These are phyloP conservation scores for Cydia splendana DNA, from an alignment of 1,140 invertebrate genomes.

Conservation along the genomic window DNA sequence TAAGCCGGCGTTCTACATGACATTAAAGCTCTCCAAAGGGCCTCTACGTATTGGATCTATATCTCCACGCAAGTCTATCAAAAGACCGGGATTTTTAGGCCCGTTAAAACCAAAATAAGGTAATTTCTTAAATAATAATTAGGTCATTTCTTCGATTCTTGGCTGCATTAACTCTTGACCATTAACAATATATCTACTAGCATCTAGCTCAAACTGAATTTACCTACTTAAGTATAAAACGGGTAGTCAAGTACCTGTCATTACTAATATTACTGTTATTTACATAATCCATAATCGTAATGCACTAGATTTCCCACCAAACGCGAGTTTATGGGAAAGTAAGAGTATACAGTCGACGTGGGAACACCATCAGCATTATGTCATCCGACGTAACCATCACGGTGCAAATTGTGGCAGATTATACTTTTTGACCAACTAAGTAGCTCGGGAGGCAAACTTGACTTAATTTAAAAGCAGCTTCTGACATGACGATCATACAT, in stretches of 20 bases:
- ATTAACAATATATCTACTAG: too few species aligned
- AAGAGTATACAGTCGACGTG: conserved; percentile 13
- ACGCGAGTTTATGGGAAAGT: conserved; percentile 16
- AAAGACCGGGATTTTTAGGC: too few species aligned
- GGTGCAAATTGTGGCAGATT: conserved; percentile 7
- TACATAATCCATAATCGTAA: conserved; percentile 18
- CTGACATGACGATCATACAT: not conserved
- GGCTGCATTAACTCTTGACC: too few species aligned
- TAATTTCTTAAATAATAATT: too few species aligned
- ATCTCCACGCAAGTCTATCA: too few species aligned
- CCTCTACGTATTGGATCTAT: too few species aligned
- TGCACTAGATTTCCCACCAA: conserved; percentile 23
- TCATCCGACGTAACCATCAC: conserved; percentile 26
- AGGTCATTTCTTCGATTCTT: too few species aligned
- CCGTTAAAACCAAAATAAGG: too few species aligned
- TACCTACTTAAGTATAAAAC: too few species aligned
- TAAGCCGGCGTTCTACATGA: too few species aligned
- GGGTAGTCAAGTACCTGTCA: not conserved
- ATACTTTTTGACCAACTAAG: conserved; percentile 24
- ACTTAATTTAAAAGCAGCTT: not conserved
- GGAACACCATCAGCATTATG: conserved; percentile 19
- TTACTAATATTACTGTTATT: conserved; percentile 10
- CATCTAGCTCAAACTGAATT: too few species aligned
- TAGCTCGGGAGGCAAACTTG: not conserved
- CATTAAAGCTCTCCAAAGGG: too few species aligned